Evolutionary conservation across 2,888 invertebrate genomes (phyloP), one percentile per base, ranked within the genome.

Genomic region (Scaptomyza flava): DNA sequence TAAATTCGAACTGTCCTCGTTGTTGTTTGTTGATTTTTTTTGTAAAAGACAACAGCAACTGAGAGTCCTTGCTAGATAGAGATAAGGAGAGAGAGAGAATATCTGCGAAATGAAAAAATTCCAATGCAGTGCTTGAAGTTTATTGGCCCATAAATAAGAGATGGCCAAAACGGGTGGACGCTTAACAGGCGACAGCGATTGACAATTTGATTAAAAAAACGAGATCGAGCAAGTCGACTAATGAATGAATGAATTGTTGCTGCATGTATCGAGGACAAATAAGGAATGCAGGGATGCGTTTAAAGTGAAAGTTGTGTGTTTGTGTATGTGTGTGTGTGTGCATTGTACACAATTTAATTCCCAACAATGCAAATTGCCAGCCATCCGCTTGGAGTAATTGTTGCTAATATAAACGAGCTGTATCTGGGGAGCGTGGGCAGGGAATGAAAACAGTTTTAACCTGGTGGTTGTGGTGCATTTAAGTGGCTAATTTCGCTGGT

Each of bases 131-230:
- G 84, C 77, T 87, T 88, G 88, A 85, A 88, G 89, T 84, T 87
- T 86, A 86, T 86, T 86, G 85, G 85, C 85, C 89, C 87, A 86
- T 86, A 86, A 86, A 86, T 88, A 89, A 86, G 81, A 74, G 71
- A 73, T 56, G 62, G 69, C 42, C 65, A 36, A 54, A 60, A 38
- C 45, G 53, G 31, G 34, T 63, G 77, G 48, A 57, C 69, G 57
- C 51, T 72, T 59, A 72, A 65, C 64, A 52, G 58, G 67, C 81
- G 81, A 84, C 76, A 75, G 76, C 81, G 84, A 87, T 84, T 87
- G 87, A 87, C 87, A 88, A 75, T 87, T 89, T 87, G 89, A 87
- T 87, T 87, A 87, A 87, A 85, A 89, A 81, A 72, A 41, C 8
- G 8, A 41, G 41, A 17, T 41, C 41, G 8, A 9, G 36, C 63